Evolutionary conservation across 2,888 invertebrate species (phyloP).

Genomic region (Nesidiocoris tenuis): DNA sequence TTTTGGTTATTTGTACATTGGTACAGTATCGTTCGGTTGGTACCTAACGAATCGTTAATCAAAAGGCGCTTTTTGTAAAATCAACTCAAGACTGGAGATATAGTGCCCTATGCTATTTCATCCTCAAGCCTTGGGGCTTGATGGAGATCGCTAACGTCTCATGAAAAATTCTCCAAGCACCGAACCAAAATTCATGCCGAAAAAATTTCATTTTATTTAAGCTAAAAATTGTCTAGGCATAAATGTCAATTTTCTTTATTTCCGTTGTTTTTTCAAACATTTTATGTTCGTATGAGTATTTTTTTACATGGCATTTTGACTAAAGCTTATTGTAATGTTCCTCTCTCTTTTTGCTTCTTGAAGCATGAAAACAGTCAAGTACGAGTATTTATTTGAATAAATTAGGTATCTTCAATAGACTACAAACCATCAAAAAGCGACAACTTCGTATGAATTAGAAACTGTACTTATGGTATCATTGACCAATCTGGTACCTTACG

Average conservation of each 20-base stretch:
- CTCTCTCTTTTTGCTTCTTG: constrained; percentile 1
- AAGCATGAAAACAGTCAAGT: constrained; percentile 1
- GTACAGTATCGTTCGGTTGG: neutral
- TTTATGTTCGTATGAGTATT: neutral
- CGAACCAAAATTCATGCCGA: neutral
- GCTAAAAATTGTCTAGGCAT: neutral
- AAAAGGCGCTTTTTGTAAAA: constrained; percentile 30
- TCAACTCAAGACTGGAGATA: constrained; percentile 23
- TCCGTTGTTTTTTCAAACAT: neutral
- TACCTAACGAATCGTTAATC: constrained; percentile 16
- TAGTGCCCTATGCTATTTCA: no score
- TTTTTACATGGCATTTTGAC: neutral
- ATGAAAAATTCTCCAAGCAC: no score
- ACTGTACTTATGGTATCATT: constrained; percentile 5
- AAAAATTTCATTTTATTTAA: neutral
- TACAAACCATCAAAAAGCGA: neutral
- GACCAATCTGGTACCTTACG: neutral
- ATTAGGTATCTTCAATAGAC: neutral
- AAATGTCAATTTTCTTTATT: neutral
- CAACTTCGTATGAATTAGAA: neutral
- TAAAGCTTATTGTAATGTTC: constrained; percentile 9
- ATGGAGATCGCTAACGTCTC: no score
- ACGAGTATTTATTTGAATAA: constrained; percentile 17
- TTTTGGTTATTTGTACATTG: neutral
- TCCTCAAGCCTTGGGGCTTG: no score